Percentiles rank a stretch among this genome's conserved stretches.
These are phyloP conservation scores for Pycnonotus jocosus DNA, from an alignment of 2,113 vertebrate species.

Conservation along the genomic window DNA sequence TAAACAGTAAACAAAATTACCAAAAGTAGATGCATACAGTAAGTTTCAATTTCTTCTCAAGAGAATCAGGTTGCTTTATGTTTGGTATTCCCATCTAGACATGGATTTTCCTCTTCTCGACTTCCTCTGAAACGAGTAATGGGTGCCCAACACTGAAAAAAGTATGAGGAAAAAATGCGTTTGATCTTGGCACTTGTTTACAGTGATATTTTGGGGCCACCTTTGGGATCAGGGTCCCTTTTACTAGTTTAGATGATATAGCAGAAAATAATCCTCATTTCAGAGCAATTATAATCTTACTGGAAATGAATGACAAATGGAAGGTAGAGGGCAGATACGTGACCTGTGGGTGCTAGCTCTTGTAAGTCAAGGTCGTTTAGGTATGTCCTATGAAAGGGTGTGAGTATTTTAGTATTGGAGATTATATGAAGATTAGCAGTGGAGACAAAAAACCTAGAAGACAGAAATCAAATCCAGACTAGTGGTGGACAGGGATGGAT, in stretches of 20 bases:
- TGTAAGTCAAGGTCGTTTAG: neutral
- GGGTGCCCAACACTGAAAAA: neutral
- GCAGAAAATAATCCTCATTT: neutral
- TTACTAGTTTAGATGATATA: neutral
- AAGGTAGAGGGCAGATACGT: neutral
- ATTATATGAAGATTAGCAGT: neutral
- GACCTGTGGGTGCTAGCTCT: neutral
- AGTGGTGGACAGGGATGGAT: fast-evolving
- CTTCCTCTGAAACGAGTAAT: neutral
- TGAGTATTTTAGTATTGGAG: neutral
- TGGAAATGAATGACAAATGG: neutral
- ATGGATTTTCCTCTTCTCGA: neutral
- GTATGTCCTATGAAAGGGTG: neutral
- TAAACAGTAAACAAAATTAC: conserved; percentile 10
- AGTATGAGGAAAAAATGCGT: neutral
- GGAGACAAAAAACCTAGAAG: neutral
- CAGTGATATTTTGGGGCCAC: neutral
- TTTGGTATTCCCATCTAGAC: neutral
- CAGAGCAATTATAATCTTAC: neutral
- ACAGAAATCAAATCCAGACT: neutral
- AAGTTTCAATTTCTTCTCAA: neutral
- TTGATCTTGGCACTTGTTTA: neutral
- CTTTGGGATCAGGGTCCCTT: neutral
- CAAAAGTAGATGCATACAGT: neutral
- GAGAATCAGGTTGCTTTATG: neutral